Evolutionary conservation across 2,888 invertebrate genomes (phyloP).

Genomic region (Rhagophthalmus giganteus): DNA sequence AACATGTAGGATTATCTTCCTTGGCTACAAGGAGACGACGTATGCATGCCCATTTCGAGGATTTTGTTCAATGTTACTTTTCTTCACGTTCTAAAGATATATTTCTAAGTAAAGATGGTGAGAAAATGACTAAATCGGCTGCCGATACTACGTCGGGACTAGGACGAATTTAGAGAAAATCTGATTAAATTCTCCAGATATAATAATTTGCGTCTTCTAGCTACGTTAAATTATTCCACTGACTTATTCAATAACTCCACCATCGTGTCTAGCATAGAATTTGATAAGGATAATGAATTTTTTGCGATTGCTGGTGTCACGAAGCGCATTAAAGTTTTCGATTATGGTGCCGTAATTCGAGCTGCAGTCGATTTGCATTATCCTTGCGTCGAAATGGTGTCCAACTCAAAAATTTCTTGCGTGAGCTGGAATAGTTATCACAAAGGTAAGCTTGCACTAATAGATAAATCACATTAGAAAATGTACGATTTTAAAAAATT

Average conservation of each 20-base stretch:
- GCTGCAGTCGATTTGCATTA: slow-evolving; percentile 91
- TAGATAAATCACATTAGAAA: too few species aligned
- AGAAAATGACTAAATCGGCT: slow-evolving; percentile 44
- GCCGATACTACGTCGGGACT: slow-evolving; percentile 58
- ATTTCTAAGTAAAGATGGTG: slow-evolving; percentile 60
- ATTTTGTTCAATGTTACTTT: slow-evolving; percentile 86
- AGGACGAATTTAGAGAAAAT: slow-evolving; percentile 80
- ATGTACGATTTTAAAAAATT: too few species aligned
- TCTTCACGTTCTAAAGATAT: slow-evolving; percentile 74
- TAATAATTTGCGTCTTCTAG: slow-evolving; percentile 75
- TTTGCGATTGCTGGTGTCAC: slow-evolving; percentile 96
- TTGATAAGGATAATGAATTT: slow-evolving; percentile 93
- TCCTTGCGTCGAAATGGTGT: slow-evolving; percentile 88
- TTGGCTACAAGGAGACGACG: slow-evolving; percentile 71
- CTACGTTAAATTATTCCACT: slow-evolving; percentile 86
- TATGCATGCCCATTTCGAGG: slow-evolving; percentile 85
- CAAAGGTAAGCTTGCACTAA: slow-evolving; percentile 61
- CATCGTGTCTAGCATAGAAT: slow-evolving; percentile 90
- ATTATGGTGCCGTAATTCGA: slow-evolving; percentile 81
- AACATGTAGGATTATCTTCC: slow-evolving; percentile 52
- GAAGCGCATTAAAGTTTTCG: slow-evolving; percentile 91
- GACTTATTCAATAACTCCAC: slow-evolving; percentile 87
- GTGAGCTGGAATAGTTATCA: slow-evolving; percentile 93
- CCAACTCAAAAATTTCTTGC: slow-evolving; percentile 91
- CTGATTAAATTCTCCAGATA: slow-evolving; percentile 84